Evolutionary conservation across 2,113 vertebrate species (phyloP), one percentile per base, ranked within the genome.

Genomic region (Marcusenius ussheri): DNA sequence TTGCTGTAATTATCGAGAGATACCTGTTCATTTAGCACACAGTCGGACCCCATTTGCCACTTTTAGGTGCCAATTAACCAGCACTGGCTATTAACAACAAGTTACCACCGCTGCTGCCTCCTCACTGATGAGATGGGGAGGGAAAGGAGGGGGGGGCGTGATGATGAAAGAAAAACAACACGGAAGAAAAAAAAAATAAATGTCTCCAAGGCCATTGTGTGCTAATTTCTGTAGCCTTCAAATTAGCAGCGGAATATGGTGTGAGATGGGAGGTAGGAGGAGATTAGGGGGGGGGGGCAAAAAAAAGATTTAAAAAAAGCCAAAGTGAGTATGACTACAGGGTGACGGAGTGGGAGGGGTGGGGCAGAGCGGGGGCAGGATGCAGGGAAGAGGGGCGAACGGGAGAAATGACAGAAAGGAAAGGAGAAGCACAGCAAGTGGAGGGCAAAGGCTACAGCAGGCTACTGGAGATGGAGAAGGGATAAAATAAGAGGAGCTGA

Each of bases 21-120:
- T 98, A 99, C 98, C 98, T 98, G 97, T 98, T 99, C 98, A 99
- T 99, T 99, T 98, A 98, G 97, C 97, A 97, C 98, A 97, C 98
- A 98, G 98, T 97, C 95, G 97, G 97, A 97, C 97, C 96, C 95
- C 97, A 96, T 97, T 98, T 96, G 97, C 97, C 97, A 97, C 93
- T 74, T 95, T 99, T 98, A 98, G 97, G 96, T 97, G 96, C 97
- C 98, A 99, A 99, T 99, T 99, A 99, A 98, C 97, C 97, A 96
- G 97, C 96, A 94, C 97, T 96, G 96, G 97, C 98, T 97, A 99
- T 99, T 99, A 99, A 98, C 98, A 98, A 97, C 96, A 94, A 94
- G 93, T 91, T 92, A 87, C 83, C 88, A 83, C 87, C 42, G 92
- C 93, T 93, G 93, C 93, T 66, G 10, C n/a, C 42, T 58, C 51